These are phyloP conservation scores for Tuta absoluta DNA, from an alignment of 2,888 invertebrate species.

Conservation along the genomic window DNA sequence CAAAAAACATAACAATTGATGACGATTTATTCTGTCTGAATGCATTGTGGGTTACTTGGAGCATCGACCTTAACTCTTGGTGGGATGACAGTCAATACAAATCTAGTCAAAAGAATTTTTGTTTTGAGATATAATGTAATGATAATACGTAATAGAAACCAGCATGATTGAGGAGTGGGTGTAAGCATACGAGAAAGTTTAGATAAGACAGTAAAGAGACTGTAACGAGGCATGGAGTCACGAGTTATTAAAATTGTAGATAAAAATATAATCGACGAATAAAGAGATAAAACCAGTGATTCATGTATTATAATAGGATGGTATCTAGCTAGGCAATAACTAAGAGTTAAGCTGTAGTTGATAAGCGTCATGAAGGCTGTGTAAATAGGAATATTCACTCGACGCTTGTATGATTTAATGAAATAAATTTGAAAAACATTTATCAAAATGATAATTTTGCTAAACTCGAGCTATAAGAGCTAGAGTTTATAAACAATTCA, in stretches of 20 bases:
- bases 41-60: background rate
- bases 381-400: background rate
- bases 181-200: slow-evolving; percentile 11
- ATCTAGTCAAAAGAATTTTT: slow-evolving; percentile 23
- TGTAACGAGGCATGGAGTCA: slow-evolving; percentile 9
- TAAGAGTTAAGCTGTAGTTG: background rate
- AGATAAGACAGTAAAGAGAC: slow-evolving; percentile 17
- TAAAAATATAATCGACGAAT: background rate
- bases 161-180: slow-evolving; percentile 19
- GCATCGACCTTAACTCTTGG: background rate
- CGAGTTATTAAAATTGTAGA: background rate
- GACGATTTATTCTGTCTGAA: background rate
- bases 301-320: background rate
- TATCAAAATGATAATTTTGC: no score
- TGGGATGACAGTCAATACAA: slow-evolving; percentile 9
- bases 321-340: background rate
- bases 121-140: slow-evolving; percentile 40
- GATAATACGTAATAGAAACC: slow-evolving; percentile 37
- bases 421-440: no score
- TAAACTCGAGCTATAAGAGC: no score
- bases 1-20: background rate
- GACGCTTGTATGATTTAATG: no score
- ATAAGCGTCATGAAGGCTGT: background rate
- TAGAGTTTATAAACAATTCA: no score
- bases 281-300: background rate